Base-by-base conservation (phyloP, 2,797 vertebrate species). In the Steatocranus sp. region DNA sequence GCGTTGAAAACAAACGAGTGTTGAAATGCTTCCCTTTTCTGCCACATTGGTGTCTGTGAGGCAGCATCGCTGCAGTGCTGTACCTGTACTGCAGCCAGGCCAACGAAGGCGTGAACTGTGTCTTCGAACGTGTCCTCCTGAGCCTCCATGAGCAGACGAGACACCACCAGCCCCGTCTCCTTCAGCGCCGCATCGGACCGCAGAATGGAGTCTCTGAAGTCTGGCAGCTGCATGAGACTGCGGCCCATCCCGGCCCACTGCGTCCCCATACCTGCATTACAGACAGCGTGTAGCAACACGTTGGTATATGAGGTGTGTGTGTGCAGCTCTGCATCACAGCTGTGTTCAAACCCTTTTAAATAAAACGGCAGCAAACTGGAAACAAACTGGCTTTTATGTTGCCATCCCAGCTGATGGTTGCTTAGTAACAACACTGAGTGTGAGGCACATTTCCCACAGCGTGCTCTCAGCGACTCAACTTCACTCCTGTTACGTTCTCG, bases 221-320 rank as follows among this genome's bases (percentile, higher is more conserved):
- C 88, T 27, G 93, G 93, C 82, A 99, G 84, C 83, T 97, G 96
- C 98, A 99, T 98, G n/a, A 99, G 96, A 85, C 95, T 97, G 61
- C 95, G 93, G 17, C 99, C 99, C 99, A 99, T 99, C 0, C 98
- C 96, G 0, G 95, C 95, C 99, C 99, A 99, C 92, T 99, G 99
- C 0, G 98, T 95, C 23, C 99, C 99, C 99, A 99, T 99, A 41
- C 98, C 99, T 99, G 93, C 3, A 7, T 83, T 1, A 48, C 8
- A 78, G 78, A 46, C 76, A 86, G n/a, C 2, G 43, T 6, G 36
- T 7, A 76, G 49, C 14, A 41, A 23, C 12, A 49, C 4, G 54
- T 32, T n/a, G 8, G 15, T 30, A 11, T 0, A 68, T 10, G 36
- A 41, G 23, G n/a, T 3, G 6, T 3, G 56, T 61, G 38, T 0